Base-by-base conservation (phyloP, 1,140 invertebrate genomes). In the Ctenoplectra terminalis region DNA sequence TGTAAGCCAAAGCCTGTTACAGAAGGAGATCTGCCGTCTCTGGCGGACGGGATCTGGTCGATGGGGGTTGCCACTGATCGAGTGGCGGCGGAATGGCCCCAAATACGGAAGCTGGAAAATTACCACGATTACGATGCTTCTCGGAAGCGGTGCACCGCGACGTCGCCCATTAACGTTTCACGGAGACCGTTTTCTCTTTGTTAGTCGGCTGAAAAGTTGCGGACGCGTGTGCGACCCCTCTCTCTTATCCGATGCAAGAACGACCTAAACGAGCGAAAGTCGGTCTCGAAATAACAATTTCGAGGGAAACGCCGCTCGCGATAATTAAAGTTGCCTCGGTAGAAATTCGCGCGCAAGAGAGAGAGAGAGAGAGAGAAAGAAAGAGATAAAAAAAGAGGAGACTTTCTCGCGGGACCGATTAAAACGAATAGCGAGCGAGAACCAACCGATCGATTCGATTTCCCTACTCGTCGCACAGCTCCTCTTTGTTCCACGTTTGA, bases 41-140 rank as follows among this genome's bases (percentile, higher is more conserved):
- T 61, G 17, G 6, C 31, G 26, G 58, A 72, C 77, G n/a, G 54
- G 77, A 52, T 63, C 34, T 23, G 20, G 34, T 37, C 67, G 43
- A 61, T 40, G 70, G n/a, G 34, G 17, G n/a, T 50, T 6, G 20
- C 37, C 29, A 46, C 11, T 31, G 64, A 37, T 54, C 76, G 76
- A 75, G 48, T 75, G 20, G 60, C 66, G n/a, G 48, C 31, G 31
- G 31, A n/a, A n/a, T n/a, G n/a, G n/a, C n/a, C 40, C 73, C 84
- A 66, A 67, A 73, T 87, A 87, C 72, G 85, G 77, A 78, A 78
- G 71, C 61, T 79, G 80, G 86, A 87, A 87, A 84, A 87, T 87
- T 87, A 72, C 81, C 66, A 54, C 85, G 72, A 81, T 87, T 87
- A 85, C 72, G 64, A n/a, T 15, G 73, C 66, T 87, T 87, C 86